These are phyloP conservation scores for Heterohyrax brucei DNA, from an alignment of 2,797 vertebrate genomes.

Conservation along the genomic window DNA sequence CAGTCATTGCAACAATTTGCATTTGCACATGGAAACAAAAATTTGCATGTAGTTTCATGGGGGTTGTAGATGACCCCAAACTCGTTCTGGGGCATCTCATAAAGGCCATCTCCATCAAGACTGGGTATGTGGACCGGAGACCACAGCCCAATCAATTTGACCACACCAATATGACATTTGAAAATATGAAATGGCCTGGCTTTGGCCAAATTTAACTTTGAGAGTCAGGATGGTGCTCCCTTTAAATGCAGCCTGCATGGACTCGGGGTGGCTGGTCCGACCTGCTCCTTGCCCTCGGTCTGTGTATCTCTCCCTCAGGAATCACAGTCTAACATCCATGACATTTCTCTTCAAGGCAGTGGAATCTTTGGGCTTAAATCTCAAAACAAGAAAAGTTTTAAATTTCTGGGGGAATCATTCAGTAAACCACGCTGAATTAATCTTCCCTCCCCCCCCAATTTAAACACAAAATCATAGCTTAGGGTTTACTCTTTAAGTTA, in stretches of 20 bases:
- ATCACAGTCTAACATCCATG: not conserved
- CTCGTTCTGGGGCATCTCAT: not conserved
- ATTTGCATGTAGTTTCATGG: not conserved
- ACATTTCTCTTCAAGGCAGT: not conserved
- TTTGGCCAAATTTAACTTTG: not conserved
- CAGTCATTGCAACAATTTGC: not conserved
- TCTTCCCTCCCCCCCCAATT: not conserved
- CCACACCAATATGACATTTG: not conserved
- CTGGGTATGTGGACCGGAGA: not conserved
- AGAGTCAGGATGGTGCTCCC: not conserved
- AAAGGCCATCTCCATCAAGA: not conserved
- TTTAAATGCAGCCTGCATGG: not conserved
- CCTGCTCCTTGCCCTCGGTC: not conserved
- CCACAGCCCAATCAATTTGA: not conserved
- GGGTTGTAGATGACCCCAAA: not conserved
- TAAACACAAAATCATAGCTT: not conserved
- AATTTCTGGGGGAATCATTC: constrained; percentile 58
- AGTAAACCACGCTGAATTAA: constrained; percentile 53
- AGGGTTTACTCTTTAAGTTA: not conserved
- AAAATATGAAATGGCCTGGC: not conserved
- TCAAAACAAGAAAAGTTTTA: constrained; percentile 31
- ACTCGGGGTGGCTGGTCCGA: not conserved
- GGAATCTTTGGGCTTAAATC: constrained; percentile 1
- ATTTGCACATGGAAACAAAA: constrained; percentile 15
- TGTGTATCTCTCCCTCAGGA: not conserved